Percentiles rank a stretch among this genome's conserved stretches.
Conservation (phyloP, 1,140 invertebrate species). For the Drosophila parabipectinata region DNA sequence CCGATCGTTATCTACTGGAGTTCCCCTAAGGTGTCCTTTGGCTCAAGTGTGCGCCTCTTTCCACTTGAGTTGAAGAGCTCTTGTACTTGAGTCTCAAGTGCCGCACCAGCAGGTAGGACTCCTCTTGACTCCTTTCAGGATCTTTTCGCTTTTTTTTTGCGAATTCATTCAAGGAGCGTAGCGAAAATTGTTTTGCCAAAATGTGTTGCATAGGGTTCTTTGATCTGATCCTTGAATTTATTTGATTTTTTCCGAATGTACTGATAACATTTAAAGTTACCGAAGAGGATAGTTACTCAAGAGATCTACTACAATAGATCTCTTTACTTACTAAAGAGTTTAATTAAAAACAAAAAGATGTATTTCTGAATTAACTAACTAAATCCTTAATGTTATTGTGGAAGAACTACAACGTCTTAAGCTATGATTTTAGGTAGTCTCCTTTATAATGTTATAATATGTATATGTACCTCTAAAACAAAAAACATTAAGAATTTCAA, state of each 20-base stretch:
- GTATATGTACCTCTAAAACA: no score
- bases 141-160: slow-evolving; percentile 36
- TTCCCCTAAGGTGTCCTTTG: slow-evolving; percentile 22
- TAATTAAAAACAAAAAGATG: no score
- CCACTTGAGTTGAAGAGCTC: slow-evolving; percentile 73
- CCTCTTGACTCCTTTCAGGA: slow-evolving; percentile 47
- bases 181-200: slow-evolving; percentile 28
- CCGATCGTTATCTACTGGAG: slow-evolving; percentile 59
- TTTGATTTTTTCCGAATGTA: slow-evolving; percentile 6
- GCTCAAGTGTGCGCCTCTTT: slow-evolving; percentile 70
- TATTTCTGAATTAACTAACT: no score
- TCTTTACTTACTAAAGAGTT: background rate
- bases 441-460: no score
- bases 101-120: slow-evolving; percentile 61
- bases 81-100: slow-evolving; percentile 70
- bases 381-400: no score
- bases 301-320: background rate
- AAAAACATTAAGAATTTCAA: background rate
- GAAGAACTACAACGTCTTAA: no score
- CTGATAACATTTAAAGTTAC: slow-evolving; percentile 22
- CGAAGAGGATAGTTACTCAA: slow-evolving; percentile 2
- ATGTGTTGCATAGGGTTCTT: slow-evolving; percentile 9
- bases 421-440: no score
- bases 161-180: slow-evolving; percentile 52
- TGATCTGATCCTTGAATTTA: slow-evolving; percentile 6